phyloP scores from a whole-genome alignment of 2,888 invertebrate genomes.

The Heliconius erato region DNA sequence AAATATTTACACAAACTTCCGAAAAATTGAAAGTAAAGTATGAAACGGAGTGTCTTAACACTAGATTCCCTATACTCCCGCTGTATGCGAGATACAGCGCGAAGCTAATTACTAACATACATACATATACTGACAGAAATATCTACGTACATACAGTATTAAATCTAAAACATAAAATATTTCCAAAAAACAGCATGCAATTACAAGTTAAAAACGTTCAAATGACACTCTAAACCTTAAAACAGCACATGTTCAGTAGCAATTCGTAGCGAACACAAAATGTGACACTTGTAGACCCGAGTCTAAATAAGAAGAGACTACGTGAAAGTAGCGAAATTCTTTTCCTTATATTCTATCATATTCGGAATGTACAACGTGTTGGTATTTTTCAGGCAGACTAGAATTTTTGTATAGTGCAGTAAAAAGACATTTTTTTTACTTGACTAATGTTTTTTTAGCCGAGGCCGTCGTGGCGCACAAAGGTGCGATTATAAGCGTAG shows the following conservation, averaged over 20 bases:
- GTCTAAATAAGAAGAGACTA: slow-evolving; percentile 23
- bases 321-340: slow-evolving; percentile 7
- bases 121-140: not conserved
- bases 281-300: slow-evolving; percentile 12
- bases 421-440: not conserved
- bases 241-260: not conserved
- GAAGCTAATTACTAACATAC: not conserved
- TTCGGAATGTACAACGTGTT: not conserved
- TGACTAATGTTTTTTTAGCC: no score
- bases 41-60: no score
- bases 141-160: not conserved
- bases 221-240: slow-evolving; percentile 2
- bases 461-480: no score
- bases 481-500: not conserved
- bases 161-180: not conserved
- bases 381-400: not conserved
- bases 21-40: no score
- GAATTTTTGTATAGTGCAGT: not conserved
- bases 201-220: slow-evolving; percentile 6
- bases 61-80: no score
- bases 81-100: no score
- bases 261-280: not conserved
- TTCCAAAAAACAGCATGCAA: not conserved
- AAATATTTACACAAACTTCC: no score
- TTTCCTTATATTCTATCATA: slow-evolving; percentile 6